Percentiles rank a stretch among this genome's conserved stretches.
Conservation (phyloP, 2,113 vertebrate species). For the Alligator sinensis region DNA sequence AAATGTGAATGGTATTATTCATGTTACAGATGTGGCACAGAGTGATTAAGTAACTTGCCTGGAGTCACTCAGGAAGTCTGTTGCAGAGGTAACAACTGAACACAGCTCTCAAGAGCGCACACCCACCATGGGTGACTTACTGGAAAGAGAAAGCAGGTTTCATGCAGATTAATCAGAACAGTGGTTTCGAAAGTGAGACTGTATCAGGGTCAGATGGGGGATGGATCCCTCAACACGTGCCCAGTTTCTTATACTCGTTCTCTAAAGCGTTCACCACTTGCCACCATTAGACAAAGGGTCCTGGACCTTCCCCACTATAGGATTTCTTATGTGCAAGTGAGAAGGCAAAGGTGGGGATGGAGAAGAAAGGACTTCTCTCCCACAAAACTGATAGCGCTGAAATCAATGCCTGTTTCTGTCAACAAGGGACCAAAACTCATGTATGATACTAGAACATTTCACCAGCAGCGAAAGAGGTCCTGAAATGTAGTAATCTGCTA, state of each 20-base stretch:
- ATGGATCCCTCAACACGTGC: no score
- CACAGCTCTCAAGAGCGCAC: neutral
- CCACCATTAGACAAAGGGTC: no score
- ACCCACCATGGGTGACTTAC: neutral
- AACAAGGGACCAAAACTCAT: neutral
- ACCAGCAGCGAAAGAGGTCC: neutral
- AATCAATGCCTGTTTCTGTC: neutral
- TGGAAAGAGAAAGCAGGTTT: neutral
- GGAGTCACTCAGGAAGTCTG: neutral
- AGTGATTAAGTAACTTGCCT: neutral
- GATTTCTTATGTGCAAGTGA: neutral
- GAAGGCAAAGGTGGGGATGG: neutral
- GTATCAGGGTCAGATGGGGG: no score
- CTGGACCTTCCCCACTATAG: no score
- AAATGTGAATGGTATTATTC: neutral
- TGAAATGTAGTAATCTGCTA: neutral
- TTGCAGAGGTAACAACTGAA: neutral
- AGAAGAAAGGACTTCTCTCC: neutral
- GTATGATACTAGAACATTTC: neutral
- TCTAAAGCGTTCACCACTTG: no score
- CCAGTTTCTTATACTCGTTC: no score
- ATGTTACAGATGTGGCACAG: neutral
- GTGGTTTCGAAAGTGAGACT: neutral
- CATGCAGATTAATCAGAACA: neutral
- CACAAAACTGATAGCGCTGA: neutral